Evolutionary conservation across 2,797 vertebrate species (phyloP), one percentile per base, ranked within the genome.

Genomic region (Mergus octosetaceus): DNA sequence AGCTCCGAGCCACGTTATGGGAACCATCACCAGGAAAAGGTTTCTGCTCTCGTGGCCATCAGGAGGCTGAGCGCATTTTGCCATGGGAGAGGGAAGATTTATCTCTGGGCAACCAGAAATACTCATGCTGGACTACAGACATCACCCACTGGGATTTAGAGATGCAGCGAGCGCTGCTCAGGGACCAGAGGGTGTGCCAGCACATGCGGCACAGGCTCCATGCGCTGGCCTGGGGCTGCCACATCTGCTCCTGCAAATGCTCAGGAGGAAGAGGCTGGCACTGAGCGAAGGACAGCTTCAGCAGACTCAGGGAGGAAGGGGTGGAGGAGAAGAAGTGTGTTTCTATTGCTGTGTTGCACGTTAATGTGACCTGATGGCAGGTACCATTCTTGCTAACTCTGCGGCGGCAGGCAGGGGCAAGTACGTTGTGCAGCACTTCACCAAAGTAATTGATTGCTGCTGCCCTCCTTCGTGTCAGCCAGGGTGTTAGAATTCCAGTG

Each of bases 401-500:
- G 53, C 1, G 1, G 11, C 0, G 4, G 36, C 34, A 69, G 58
- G 32, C 18, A 15, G 43, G 30, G n/a, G 16, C 39, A 78, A n/a
- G 19, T 4, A 12, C 0, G 1, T 3, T 25, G 8, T 4, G 38
- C 34, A 39, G 9, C 39, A 30, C 49, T 56, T 36, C 70, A 12
- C 27, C 22, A 9, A 75, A 58, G 71, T 39, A 11, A 39, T 17
- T 30, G 36, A 15, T 17, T 43, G 69, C 27, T 4, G 0, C 51
- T 32, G 25, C 0, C 1, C 41, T 62, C 38, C 0, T 0, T 71
- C 76, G 49, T 43, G 34, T 25, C 4, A 1, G 16, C 5, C 9
- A 65, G 53, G 38, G 11, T 1, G 1, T 73, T 80, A 81, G 66
- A 21, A 57, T 84, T 84, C 18, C 34, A 56, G 36, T 13, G 51